These are phyloP conservation scores for Agriotes lineatus DNA, from an alignment of 2,888 invertebrate genomes.

Conservation along the genomic window DNA sequence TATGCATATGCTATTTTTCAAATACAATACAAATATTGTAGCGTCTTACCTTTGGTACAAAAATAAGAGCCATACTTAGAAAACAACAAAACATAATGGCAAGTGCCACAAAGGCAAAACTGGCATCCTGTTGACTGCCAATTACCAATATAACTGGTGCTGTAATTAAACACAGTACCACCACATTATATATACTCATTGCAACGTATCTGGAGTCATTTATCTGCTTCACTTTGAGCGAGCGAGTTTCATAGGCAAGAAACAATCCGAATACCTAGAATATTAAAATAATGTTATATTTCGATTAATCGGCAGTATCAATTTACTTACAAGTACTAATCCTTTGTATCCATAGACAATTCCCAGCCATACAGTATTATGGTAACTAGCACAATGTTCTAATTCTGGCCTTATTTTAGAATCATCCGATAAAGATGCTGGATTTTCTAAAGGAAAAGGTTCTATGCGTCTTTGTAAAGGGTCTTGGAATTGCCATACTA, in stretches of 20 bases:
- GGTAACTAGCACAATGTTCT: constrained; percentile 95
- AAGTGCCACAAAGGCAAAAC: constrained; percentile 95
- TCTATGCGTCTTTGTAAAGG: constrained; percentile 89
- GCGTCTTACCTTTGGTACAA: constrained; percentile 90
- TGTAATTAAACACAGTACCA: constrained; percentile 96
- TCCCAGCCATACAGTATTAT: constrained; percentile 95
- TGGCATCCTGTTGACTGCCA: constrained; percentile 96
- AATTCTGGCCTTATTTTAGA: constrained; percentile 94
- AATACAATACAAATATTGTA: too few species aligned
- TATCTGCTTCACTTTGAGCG: constrained; percentile 96
- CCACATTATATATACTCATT: constrained; percentile 99
- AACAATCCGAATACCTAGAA: constrained; percentile 91
- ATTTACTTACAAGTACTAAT: constrained; percentile 76
- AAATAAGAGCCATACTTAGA: constrained; percentile 98
- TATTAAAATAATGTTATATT: too few species aligned
- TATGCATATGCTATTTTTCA: too few species aligned
- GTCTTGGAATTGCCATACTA: constrained; percentile 93
- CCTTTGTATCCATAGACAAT: constrained; percentile 98
- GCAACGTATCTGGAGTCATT: constrained; percentile 99
- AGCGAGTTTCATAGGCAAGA: constrained; percentile 97
- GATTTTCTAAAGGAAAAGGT: constrained; percentile 87
- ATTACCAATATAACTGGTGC: constrained; percentile 98
- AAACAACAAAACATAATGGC: constrained; percentile 98
- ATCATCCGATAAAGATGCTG: constrained; percentile 88
- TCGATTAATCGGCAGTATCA: too few species aligned